A percentile compares a stretch with the other conserved stretches of the same genome.
Evolutionary conservation across 2,113 vertebrate species (phyloP).

Genomic region (Saguinus midas): DNA sequence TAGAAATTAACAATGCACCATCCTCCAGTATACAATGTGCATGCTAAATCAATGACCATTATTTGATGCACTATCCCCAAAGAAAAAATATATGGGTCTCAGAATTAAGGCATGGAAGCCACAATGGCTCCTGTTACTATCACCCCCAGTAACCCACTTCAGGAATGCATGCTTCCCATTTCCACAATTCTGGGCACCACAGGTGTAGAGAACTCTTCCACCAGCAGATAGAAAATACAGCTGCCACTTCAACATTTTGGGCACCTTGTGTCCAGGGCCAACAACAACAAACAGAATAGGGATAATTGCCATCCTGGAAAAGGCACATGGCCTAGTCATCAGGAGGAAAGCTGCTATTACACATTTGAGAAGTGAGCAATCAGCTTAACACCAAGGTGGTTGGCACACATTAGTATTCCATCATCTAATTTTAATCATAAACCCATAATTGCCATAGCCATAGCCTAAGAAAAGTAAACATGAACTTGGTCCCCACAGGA

Average conservation of each 20-base stretch:
- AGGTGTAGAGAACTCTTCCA: not conserved
- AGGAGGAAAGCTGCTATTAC: too few relatives aligned
- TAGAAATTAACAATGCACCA: not conserved
- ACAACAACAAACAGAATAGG: fast-evolving
- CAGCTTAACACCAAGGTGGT: not conserved
- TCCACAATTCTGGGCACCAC: not conserved
- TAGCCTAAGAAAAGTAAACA: not conserved
- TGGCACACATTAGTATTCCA: not conserved
- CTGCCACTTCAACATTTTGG: not conserved
- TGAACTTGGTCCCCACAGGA: not conserved
- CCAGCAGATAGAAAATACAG: not conserved
- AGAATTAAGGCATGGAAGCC: not conserved
- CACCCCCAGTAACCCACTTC: not conserved
- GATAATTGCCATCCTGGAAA: not conserved
- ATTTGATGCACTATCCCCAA: not conserved
- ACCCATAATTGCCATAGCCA: not conserved
- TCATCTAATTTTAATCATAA: not conserved
- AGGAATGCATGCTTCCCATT: not conserved
- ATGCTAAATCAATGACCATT: not conserved
- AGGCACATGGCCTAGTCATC: not conserved
- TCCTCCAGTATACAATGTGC: not conserved
- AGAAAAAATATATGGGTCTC: not conserved
- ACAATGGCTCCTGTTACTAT: not conserved
- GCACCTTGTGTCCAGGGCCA: not conserved
- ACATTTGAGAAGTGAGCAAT: too few relatives aligned